phyloP scores from a whole-genome alignment of 2,797 vertebrate species.

The Mycteria americana region DNA sequence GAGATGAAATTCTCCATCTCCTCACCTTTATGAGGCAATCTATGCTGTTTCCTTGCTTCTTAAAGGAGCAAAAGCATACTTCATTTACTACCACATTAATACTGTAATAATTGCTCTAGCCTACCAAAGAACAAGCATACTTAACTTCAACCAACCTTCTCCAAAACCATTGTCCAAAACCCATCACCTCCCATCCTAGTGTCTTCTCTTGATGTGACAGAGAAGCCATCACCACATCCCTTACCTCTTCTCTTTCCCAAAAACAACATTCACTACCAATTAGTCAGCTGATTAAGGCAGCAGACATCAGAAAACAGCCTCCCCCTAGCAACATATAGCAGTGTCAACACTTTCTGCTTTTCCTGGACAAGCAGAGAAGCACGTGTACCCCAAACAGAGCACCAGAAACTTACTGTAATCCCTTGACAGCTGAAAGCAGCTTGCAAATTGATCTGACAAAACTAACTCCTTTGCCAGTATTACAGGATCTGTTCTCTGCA shows the following conservation, averaged over 20 bases:
- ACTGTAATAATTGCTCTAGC: neutral
- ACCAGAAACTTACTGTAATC: neutral
- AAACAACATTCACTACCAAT: neutral
- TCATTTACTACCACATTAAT: neutral
- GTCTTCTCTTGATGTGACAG: neutral
- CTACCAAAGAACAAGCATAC: neutral
- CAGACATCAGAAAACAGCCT: neutral
- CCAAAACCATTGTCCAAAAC: neutral
- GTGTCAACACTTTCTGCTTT: neutral
- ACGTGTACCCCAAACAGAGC: neutral
- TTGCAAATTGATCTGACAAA: constrained; percentile 24
- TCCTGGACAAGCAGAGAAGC: neutral
- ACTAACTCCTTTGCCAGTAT: neutral
- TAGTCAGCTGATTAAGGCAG: neutral
- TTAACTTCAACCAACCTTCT: neutral
- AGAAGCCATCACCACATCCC: neutral
- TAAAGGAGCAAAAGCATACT: neutral
- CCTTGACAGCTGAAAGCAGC: constrained; percentile 17
- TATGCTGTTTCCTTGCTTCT: neutral
- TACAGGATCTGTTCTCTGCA: neutral
- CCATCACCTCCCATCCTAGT: neutral
- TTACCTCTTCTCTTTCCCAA: neutral
- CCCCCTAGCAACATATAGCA: neutral
- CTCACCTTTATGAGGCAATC: neutral
- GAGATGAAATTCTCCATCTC: neutral